A percentile compares a stretch with the other conserved stretches of the same genome.
phyloP scores from a whole-genome alignment of 2,797 vertebrate genomes.

The Ctenosaura bakeri region DNA sequence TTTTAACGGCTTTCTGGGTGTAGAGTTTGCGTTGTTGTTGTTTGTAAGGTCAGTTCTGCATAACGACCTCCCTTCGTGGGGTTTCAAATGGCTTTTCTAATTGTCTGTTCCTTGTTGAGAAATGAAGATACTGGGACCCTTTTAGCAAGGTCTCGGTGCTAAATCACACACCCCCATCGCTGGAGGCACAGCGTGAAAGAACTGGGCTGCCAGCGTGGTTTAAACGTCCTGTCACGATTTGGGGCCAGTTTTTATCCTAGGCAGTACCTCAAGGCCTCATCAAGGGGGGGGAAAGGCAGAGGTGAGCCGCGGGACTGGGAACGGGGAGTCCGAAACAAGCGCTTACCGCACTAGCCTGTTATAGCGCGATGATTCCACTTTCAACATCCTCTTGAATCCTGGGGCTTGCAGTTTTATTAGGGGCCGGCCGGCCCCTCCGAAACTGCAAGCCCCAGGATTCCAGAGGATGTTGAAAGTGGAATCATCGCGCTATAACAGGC shows the following conservation, averaged over 20 bases:
- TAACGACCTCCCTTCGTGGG: neutral
- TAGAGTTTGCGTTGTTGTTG: neutral
- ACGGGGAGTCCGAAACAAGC: neutral
- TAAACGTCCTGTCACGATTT: neutral
- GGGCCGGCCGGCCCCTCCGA: too few relatives aligned
- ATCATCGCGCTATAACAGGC: too few relatives aligned
- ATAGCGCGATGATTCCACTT: too few relatives aligned
- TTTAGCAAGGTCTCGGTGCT: neutral
- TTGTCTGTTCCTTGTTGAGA: neutral
- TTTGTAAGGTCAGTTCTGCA: conserved; percentile 1
- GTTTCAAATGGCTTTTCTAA: conserved; percentile 16
- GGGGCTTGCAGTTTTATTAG: too few relatives aligned
- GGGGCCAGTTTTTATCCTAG: neutral
- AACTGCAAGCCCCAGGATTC: too few relatives aligned
- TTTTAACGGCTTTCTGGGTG: neutral
- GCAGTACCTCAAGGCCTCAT: neutral
- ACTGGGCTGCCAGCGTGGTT: neutral
- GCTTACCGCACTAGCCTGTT: too few relatives aligned
- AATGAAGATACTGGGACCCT: neutral
- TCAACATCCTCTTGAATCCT: too few relatives aligned
- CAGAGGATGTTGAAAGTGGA: too few relatives aligned
- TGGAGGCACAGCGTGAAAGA: neutral
- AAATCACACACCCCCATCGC: neutral
- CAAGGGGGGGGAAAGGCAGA: too few relatives aligned
- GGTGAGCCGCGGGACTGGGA: neutral